Evolutionary conservation across 2,113 vertebrate species (phyloP).

Genomic region (Corythornis cristatus): DNA sequence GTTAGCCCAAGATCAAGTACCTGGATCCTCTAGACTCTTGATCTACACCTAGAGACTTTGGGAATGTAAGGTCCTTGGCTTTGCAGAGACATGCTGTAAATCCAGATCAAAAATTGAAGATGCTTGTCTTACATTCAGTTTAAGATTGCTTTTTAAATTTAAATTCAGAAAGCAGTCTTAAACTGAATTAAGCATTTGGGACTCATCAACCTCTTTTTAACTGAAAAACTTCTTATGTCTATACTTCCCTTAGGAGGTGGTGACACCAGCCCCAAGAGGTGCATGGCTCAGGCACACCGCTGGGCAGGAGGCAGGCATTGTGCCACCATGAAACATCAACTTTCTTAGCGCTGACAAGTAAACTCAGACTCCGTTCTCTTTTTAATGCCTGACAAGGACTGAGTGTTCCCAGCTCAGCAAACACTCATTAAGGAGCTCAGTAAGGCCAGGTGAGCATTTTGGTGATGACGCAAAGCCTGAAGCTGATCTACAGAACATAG

Average conservation of each 20-base stretch:
- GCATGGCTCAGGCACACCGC: rapidly evolving
- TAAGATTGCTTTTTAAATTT: slow-evolving; percentile 4
- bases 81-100: background rate
- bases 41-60: background rate
- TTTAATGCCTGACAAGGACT: background rate
- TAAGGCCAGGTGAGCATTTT: background rate
- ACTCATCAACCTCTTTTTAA: background rate
- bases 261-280: background rate
- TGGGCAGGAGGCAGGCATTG: background rate
- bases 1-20: background rate
- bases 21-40: background rate
- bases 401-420: background rate
- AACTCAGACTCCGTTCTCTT: background rate
- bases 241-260: background rate
- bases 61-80: background rate
- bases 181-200: background rate
- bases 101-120: background rate
- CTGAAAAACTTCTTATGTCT: background rate
- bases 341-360: background rate
- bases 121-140: background rate
- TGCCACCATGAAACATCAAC: background rate
- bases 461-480: background rate
- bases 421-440: background rate
- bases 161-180: background rate
- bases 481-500: background rate